Conservation (phyloP, 2,113 vertebrate species). For the Chiloscyllium plagiosum region DNA sequence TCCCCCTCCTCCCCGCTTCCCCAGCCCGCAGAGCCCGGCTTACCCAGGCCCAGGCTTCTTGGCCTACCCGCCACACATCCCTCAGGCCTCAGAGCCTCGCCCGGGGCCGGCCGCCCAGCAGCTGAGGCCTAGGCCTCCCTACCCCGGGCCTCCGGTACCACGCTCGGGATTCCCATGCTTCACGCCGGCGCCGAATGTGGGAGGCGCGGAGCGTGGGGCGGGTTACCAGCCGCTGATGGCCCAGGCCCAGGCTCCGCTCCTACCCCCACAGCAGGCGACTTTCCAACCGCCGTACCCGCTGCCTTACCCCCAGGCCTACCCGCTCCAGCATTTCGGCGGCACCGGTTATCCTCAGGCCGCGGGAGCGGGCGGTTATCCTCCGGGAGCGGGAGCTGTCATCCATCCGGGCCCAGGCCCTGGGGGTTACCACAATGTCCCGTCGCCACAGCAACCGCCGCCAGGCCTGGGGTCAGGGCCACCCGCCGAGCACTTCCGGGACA, state of each 20-base stretch:
- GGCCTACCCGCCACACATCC: constrained; percentile 72
- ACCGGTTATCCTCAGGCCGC: constrained; percentile 61
- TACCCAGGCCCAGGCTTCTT: constrained; percentile 81
- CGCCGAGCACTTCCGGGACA: neutral
- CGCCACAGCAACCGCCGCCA: too few species aligned
- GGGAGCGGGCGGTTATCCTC: constrained; percentile 50
- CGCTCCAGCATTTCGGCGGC: constrained; percentile 65
- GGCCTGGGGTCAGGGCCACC: neutral
- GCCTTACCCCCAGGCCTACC: constrained; percentile 69
- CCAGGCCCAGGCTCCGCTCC: constrained; percentile 47
- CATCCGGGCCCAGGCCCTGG: too few species aligned
- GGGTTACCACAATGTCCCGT: too few species aligned
- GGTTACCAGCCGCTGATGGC: constrained; percentile 80
- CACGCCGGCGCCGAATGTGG: constrained; percentile 42
- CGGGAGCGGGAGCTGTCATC: too few species aligned
- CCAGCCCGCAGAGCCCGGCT: constrained; percentile 55
- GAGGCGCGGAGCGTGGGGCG: too few species aligned
- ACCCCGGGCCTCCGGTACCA: constrained; percentile 62
- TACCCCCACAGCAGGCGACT: constrained; percentile 69
- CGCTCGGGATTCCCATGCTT: constrained; percentile 76
- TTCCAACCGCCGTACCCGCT: constrained; percentile 76
- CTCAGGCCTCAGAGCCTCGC: constrained; percentile 50
- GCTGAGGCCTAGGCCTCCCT: constrained; percentile 63
- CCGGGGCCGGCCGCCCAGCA: constrained; percentile 55
- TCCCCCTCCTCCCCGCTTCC: constrained; percentile 59